Percentiles rank a stretch among this genome's conserved stretches.
These are phyloP conservation scores for Nautilus pompilius DNA, from an alignment of 1,140 invertebrate genomes.

Conservation along the genomic window DNA sequence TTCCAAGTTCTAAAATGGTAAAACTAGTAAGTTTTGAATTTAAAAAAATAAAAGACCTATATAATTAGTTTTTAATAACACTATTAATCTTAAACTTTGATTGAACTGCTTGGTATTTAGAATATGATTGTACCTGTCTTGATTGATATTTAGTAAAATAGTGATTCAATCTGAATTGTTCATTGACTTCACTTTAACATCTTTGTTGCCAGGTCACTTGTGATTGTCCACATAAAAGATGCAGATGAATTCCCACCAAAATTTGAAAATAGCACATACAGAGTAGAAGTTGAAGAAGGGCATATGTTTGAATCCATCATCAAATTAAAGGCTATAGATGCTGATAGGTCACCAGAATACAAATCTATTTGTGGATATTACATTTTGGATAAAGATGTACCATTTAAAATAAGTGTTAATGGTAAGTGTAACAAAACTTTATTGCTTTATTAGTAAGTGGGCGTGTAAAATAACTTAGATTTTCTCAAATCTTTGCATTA, in stretches of 20 bases:
- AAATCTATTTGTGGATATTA: slow-evolving; percentile 95
- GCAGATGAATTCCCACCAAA: slow-evolving; percentile 82
- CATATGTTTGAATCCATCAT: slow-evolving; percentile 85
- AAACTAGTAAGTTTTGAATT: too few relatives aligned
- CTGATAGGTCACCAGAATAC: slow-evolving; percentile 87
- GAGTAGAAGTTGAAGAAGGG: slow-evolving; percentile 86
- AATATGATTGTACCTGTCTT: too few relatives aligned
- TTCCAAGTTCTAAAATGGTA: too few relatives aligned
- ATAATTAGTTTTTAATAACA: too few relatives aligned
- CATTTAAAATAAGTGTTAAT: slow-evolving; percentile 88
- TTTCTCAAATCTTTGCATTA: too few relatives aligned
- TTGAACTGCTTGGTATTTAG: too few relatives aligned
- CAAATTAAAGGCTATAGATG: slow-evolving; percentile 82
- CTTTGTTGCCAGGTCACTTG: slow-evolving; percentile 72
- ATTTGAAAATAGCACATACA: slow-evolving; percentile 54
- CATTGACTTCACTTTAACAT: not conserved
- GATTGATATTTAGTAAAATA: too few relatives aligned
- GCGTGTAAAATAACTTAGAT: too few relatives aligned
- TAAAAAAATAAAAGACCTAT: too few relatives aligned
- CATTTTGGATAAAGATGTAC: slow-evolving; percentile 73
- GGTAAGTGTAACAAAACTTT: slow-evolving; percentile 58
- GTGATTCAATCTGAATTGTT: too few relatives aligned
- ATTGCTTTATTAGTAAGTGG: too few relatives aligned
- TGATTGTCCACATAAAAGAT: slow-evolving; percentile 92
- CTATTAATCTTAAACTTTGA: too few relatives aligned